Base-by-base conservation (phyloP, 2,113 vertebrate genomes). In the Notarius quadriscutis region DNA sequence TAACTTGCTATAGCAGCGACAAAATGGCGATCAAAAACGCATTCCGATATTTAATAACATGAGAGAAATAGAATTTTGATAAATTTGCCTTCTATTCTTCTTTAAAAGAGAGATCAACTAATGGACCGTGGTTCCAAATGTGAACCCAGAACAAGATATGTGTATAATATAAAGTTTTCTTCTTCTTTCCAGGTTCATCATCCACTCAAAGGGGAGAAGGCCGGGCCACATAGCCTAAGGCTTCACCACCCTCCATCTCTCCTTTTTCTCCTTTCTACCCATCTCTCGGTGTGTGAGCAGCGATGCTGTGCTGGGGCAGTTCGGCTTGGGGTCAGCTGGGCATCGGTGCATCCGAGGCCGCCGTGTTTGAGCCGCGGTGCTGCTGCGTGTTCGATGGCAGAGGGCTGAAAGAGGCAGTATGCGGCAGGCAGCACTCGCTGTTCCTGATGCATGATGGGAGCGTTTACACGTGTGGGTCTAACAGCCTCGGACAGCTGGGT, bases 291-390 rank as follows among this genome's bases (percentile, higher is more conserved):
- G 30, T 55, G 79, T 79, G 84, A 88, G 90, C 75, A 87, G 95
- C 93, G 94, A 97, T 99, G 98, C 94, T 99, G 93, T 98, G 98
- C 91, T 99, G 98, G 98, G 98, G 98, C 62, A 97, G 97, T 91
- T 96, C 97, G 22, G 96, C 94, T 91, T 95, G 97, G 72, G 97
- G 98, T 93, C 97, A 97, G 41, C 95, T 98, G 92, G 97, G 97
- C 12, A 94, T 96, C 77, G 95, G 94, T 41, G 93, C 91, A 84
- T 92, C 95, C 67, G 95, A 94, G 86, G 93, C 94, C 20, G 92
- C 95, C 20, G 92, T 97, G 87, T 91, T 94, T 15, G 97, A 98
- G 81, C 98, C 98, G 0, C 96, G 92, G 88, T 94, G 88, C 84
- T 96, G 96, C 88, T 92, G 92, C 2, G 96, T 96, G 91, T 95